Evolutionary conservation across 2,113 vertebrate genomes (phyloP), one percentile per base, ranked within the genome.

Genomic region (Cottus gobio): DNA sequence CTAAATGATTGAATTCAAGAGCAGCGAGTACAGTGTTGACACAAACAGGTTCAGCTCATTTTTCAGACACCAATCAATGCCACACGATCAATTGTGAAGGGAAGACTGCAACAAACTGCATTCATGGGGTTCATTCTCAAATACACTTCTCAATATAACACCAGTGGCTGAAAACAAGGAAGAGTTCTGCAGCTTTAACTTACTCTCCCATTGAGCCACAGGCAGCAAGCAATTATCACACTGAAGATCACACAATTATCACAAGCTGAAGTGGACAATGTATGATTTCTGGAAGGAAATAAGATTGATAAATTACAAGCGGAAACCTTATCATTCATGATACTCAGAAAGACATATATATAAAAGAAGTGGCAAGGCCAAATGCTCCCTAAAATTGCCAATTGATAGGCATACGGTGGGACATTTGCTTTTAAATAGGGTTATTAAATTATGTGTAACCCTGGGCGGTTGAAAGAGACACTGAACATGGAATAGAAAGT

Each of bases 381-480:
- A 64, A 56, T n/a, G 18, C 16, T 63, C 7, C 28, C 4, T 39
- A 6, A 57, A 57, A 82, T 26, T 26, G 8, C 54, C 54, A 70
- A 36, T 42, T 69, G 52, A 78, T 85, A 26, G 67, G 54, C 64
- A 76, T 24, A 66, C 9, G 30, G 74, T 73, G 4, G 1, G 56
- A 68, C 50, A 44, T 73, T 60, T 71, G 62, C 39, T 75, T 62
- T 84, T 64, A 72, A 81, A 63, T 7, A 28, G 34, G 56, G 66
- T 71, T 64, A 77, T 80, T 76, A 87, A 71, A 28, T 46, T 24
- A 67, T 42, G 62, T 48, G 48, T 57, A 60, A 72, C 79, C 54
- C 10, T 20, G 20, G 36, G 72, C 10, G 13, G 22, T 28, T 39
- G 16, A 52, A 61, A 36, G 54, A 65, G 18, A 80, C 24, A 58